phyloP scores from a whole-genome alignment of 2,888 invertebrate species.

The Nemotelus pantherinus region DNA sequence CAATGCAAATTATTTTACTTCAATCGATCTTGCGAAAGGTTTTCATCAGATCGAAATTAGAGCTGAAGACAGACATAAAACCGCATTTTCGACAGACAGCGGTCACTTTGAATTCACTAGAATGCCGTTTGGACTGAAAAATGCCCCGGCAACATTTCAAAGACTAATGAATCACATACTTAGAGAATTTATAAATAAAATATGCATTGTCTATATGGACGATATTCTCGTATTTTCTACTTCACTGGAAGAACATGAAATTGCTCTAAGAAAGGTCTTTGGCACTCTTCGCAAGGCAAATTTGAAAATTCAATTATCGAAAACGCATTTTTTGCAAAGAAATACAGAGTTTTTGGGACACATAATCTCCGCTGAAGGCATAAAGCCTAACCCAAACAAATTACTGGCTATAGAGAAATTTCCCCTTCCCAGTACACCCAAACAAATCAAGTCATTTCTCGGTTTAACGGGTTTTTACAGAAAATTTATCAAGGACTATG shows the following conservation, averaged over 20 bases:
- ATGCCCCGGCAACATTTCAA: constrained; percentile 55
- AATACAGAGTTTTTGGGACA: constrained; percentile 53
- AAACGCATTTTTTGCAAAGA: constrained; percentile 15
- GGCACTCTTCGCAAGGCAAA: constrained; percentile 51
- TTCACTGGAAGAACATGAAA: constrained; percentile 54
- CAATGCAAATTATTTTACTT: constrained; percentile 32
- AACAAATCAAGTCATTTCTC: constrained; percentile 54
- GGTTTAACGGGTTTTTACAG: constrained; percentile 39
- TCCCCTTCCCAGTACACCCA: constrained; percentile 52
- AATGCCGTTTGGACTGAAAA: constrained; percentile 61
- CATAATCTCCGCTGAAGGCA: constrained; percentile 55
- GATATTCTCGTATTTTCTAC: constrained; percentile 52
- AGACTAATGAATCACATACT: constrained; percentile 53
- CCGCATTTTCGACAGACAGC: constrained; percentile 57
- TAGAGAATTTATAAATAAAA: constrained; percentile 51
- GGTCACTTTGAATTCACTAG: constrained; percentile 56
- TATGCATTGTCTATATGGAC: constrained; percentile 51
- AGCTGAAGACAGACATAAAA: constrained; percentile 50
- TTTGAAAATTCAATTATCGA: constrained; percentile 54
- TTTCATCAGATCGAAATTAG: constrained; percentile 48
- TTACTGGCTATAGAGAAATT: constrained; percentile 53
- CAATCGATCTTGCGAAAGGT: constrained; percentile 33
- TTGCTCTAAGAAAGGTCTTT: constrained; percentile 52
- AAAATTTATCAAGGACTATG: constrained; percentile 32
- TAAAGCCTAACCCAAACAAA: constrained; percentile 56